phyloP scores from a whole-genome alignment of 2,888 invertebrate species.

The Oscheius sp. region DNA sequence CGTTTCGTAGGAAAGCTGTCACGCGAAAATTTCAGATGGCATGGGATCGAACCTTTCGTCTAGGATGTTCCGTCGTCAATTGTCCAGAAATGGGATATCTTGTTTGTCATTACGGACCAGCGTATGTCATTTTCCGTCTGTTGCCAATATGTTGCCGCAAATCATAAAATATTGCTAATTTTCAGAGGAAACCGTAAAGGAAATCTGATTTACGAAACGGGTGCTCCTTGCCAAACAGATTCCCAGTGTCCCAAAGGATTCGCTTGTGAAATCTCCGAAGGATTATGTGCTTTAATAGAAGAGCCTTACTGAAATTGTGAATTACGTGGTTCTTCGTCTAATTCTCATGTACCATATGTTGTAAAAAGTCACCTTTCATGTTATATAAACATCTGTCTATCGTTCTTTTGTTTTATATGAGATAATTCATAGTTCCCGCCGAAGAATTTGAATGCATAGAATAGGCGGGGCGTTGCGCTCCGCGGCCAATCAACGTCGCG shows the following conservation, averaged over 20 bases:
- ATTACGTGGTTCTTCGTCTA: neutral
- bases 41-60: slow-evolving; percentile 51
- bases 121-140: slow-evolving; percentile 36
- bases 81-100: slow-evolving; percentile 55
- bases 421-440: slow-evolving; percentile 9
- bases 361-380: neutral
- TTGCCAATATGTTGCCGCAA: no score
- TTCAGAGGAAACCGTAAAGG: slow-evolving; percentile 54
- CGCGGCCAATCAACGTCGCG: slow-evolving; percentile 25
- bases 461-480: slow-evolving; percentile 23
- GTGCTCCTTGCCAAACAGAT: slow-evolving; percentile 45
- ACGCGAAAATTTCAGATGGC: slow-evolving; percentile 49
- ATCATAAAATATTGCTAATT: neutral
- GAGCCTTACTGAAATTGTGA: slow-evolving; percentile 3
- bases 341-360: neutral
- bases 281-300: slow-evolving; percentile 32
- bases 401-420: neutral
- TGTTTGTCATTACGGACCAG: slow-evolving; percentile 59
- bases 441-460: slow-evolving; percentile 11
- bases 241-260: slow-evolving; percentile 52
- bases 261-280: slow-evolving; percentile 31
- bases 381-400: neutral
- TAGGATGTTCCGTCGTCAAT: slow-evolving; percentile 51
- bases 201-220: slow-evolving; percentile 49
- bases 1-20: neutral